Conservation (phyloP, 2,888 invertebrate species). For the Metellina segmentata region DNA sequence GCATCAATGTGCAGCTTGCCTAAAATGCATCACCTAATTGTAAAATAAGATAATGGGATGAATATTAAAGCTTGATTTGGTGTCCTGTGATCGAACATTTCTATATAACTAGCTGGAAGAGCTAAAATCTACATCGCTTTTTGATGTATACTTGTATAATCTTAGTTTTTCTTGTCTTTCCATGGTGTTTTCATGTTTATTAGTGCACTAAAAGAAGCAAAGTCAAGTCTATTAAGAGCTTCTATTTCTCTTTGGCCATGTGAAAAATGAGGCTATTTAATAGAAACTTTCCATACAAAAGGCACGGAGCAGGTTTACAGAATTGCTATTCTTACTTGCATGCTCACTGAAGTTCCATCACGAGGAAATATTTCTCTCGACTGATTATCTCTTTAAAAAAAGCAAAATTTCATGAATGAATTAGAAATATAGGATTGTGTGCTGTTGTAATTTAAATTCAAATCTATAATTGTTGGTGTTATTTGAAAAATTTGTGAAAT, state of each 20-base stretch:
- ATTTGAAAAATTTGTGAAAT: conserved; percentile 44
- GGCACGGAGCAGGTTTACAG: not conserved
- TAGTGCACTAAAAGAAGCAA: not conserved
- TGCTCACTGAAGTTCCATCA: not conserved
- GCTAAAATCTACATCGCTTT: conserved; percentile 7
- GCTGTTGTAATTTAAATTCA: conserved; percentile 57
- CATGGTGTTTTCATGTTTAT: conserved; percentile 10
- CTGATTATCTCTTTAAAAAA: not conserved
- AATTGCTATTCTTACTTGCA: conserved; percentile 1
- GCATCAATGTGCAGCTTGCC: no score
- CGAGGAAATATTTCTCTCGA: conserved; percentile 13
- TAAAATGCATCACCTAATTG: no score
- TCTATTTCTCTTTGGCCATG: not conserved
- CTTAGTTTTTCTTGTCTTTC: conserved; percentile 31
- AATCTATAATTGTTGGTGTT: conserved; percentile 64
- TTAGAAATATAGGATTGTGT: conserved; percentile 28
- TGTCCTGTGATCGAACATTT: not conserved
- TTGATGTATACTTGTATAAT: not conserved
- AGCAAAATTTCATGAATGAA: conserved; percentile 19
- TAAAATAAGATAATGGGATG: no score
- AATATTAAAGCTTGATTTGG: not conserved
- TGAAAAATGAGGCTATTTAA: conserved; percentile 3
- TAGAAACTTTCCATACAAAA: not conserved
- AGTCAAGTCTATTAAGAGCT: conserved; percentile 3
- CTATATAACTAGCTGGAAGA: conserved; percentile 7